Conservation (phyloP, 2,888 invertebrate species). For the Epistrophe grossulariae region DNA sequence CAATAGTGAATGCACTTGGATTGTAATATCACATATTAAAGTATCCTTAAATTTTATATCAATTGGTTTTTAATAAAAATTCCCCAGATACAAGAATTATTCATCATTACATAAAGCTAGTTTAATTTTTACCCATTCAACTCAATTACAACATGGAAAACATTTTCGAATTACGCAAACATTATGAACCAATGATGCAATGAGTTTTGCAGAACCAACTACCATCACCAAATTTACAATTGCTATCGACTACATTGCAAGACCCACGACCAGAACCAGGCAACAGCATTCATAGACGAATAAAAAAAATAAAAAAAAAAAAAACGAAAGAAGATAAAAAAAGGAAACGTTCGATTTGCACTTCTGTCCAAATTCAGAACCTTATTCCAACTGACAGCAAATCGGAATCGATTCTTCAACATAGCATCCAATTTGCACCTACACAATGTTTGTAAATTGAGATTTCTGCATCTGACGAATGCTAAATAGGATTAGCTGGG, state of each 20-base stretch:
- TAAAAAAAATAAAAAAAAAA: background rate
- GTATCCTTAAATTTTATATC: background rate
- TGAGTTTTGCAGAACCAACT: background rate
- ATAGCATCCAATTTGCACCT: constrained; percentile 68
- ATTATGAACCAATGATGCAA: constrained; percentile 33
- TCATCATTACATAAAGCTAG: background rate
- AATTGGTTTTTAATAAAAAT: background rate
- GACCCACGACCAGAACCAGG: constrained; percentile 1
- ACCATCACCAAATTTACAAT: constrained; percentile 15
- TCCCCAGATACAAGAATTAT: background rate
- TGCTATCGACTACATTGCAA: constrained; percentile 29
- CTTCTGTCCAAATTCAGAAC: constrained; percentile 66
- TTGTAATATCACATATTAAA: background rate
- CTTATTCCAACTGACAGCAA: constrained; percentile 61
- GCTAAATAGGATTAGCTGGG: constrained; percentile 52
- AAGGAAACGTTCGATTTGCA: constrained; percentile 64
- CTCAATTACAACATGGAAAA: background rate
- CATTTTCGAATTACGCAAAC: constrained; percentile 14
- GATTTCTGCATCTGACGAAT: constrained; percentile 64
- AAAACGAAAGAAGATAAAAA: constrained; percentile 15
- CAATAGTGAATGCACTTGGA: constrained; percentile 21
- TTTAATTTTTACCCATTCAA: constrained; percentile 12
- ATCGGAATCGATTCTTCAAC: constrained; percentile 66
- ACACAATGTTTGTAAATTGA: constrained; percentile 68
- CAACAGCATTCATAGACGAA: background rate